Percentiles rank a stretch among this genome's conserved stretches.
phyloP scores from a whole-genome alignment of 1,140 invertebrate genomes.

The Bombus polaris region DNA sequence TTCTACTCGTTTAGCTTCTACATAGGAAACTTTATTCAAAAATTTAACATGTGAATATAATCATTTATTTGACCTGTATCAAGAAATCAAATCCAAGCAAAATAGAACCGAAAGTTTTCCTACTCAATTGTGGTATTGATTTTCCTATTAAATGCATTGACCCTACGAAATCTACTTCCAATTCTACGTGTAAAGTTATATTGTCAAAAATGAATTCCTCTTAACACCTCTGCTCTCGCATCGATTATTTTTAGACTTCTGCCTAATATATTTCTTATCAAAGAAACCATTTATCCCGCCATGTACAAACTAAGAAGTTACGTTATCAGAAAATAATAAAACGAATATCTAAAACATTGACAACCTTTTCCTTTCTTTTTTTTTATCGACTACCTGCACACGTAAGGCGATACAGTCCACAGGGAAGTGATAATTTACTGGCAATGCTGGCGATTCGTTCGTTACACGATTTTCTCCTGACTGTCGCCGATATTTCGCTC shows the following conservation, averaged over 20 bases:
- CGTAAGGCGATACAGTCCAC: background rate
- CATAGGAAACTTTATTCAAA: no score
- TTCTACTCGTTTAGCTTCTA: background rate
- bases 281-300: background rate
- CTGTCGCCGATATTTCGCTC: slow-evolving; percentile 20
- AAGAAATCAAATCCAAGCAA: no score
- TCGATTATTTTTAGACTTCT: background rate
- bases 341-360: background rate
- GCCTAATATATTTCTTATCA: background rate
- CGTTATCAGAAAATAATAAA: background rate
- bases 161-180: no score
- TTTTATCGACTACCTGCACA: slow-evolving; percentile 20
- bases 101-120: no score
- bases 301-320: background rate
- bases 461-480: background rate
- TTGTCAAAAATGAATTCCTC: no score
- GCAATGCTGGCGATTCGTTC: slow-evolving; percentile 27
- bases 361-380: slow-evolving; percentile 2
- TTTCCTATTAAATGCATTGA: no score
- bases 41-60: no score
- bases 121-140: no score
- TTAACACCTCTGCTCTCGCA: no score
- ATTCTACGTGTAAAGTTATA: no score
- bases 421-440: slow-evolving; percentile 25
- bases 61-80: no score